Evolutionary conservation across 2,888 invertebrate genomes (phyloP).

Genomic region (Drosophila subquinaria): DNA sequence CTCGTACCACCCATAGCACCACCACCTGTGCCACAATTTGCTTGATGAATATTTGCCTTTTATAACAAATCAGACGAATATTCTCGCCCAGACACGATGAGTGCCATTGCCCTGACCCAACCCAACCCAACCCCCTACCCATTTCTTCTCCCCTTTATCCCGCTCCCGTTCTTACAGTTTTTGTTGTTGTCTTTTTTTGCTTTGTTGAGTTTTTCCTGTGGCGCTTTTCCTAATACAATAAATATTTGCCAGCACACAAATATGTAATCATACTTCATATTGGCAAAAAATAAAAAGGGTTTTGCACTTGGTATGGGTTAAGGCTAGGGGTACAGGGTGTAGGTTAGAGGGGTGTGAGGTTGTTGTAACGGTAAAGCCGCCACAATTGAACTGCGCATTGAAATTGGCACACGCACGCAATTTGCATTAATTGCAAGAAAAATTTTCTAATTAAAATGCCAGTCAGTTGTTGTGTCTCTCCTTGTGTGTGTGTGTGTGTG

Average conservation of each 20-base stretch:
- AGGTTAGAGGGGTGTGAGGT: not conserved
- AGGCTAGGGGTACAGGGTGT: not conserved
- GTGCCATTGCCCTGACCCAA: constrained; percentile 24
- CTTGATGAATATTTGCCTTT: constrained; percentile 80
- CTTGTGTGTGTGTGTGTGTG: not conserved
- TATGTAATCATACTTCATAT: constrained; percentile 77
- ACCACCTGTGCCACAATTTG: constrained; percentile 63
- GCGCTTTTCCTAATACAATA: constrained; percentile 75
- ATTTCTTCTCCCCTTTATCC: too few relatives aligned
- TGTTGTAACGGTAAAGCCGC: constrained; percentile 22
- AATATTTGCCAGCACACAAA: constrained; percentile 78
- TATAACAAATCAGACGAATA: constrained; percentile 72
- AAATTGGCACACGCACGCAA: constrained; percentile 82
- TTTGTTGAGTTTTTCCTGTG: constrained; percentile 42
- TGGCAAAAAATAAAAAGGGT: constrained; percentile 52
- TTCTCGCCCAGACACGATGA: constrained; percentile 57
- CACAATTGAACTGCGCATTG: constrained; percentile 73
- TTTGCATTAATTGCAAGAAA: constrained; percentile 81
- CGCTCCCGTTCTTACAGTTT: not conserved
- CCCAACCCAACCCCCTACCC: not conserved
- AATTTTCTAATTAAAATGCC: constrained; percentile 83
- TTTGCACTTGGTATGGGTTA: constrained; percentile 22
- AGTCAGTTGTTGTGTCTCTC: constrained; percentile 58
- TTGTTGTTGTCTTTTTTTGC: constrained; percentile 36
- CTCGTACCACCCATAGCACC: constrained; percentile 17